A percentile compares a stretch with the other conserved stretches of the same genome.
Evolutionary conservation across 2,797 vertebrate genomes (phyloP).

Genomic region (Microctenopoma lineatum): DNA sequence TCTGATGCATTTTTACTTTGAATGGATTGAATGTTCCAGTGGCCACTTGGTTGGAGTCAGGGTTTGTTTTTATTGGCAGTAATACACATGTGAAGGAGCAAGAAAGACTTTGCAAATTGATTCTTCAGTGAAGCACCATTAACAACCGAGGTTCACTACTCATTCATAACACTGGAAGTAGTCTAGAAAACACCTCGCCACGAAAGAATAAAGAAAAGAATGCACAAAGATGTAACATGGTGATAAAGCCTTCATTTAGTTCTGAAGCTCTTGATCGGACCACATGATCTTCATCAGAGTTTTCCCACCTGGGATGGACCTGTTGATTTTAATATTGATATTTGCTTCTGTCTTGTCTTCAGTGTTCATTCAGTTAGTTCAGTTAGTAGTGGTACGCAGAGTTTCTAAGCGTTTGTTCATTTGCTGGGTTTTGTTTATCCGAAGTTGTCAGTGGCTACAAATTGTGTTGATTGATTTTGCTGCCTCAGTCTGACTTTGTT

Average conservation of each 20-base stretch:
- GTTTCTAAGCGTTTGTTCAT: too few relatives aligned
- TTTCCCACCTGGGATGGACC: not conserved
- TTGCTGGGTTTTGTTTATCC: too few relatives aligned
- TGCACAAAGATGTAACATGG: too few relatives aligned
- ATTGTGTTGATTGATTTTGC: not conserved
- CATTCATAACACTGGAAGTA: too few relatives aligned
- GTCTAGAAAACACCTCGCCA: not conserved
- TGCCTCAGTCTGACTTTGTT: not conserved
- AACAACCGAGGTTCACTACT: too few relatives aligned
- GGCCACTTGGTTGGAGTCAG: not conserved
- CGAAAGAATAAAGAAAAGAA: not conserved
- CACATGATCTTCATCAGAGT: not conserved
- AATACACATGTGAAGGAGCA: too few relatives aligned
- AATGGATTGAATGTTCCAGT: not conserved
- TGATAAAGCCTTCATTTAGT: not conserved
- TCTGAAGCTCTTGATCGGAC: not conserved
- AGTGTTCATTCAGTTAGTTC: not conserved
- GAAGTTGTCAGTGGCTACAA: not conserved
- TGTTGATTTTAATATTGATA: not conserved
- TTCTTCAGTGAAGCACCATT: too few relatives aligned
- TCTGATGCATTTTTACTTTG: not conserved
- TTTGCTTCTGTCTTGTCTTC: not conserved
- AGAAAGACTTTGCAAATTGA: too few relatives aligned
- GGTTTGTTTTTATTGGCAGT: slow-evolving; percentile 12
- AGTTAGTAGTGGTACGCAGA: not conserved